phyloP scores from a whole-genome alignment of 2,888 invertebrate species.

The Tenthredo scrophulariae region DNA sequence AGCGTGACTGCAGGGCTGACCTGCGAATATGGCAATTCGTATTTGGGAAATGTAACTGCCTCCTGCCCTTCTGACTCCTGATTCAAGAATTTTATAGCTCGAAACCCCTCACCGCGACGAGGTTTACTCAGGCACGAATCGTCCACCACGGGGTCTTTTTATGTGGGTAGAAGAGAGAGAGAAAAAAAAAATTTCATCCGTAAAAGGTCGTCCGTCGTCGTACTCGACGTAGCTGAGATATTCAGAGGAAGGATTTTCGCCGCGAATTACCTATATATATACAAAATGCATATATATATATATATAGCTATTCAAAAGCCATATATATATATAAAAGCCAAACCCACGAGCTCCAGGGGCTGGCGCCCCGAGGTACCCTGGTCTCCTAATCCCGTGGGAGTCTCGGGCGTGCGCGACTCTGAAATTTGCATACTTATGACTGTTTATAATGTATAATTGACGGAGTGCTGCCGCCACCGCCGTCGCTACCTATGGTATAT shows the following conservation, averaged over 20 bases:
- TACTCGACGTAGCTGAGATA: background rate
- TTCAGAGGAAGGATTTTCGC: constrained; percentile 11
- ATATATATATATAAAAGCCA: background rate
- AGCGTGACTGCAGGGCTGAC: background rate
- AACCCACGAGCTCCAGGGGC: constrained; percentile 4
- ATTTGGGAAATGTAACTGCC: background rate
- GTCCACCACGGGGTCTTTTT: background rate
- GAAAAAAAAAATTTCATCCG: background rate
- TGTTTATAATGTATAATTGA: constrained; percentile 73
- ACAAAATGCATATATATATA: background rate
- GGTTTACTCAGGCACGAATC: background rate
- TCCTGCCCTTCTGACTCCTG: background rate
- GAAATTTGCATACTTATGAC: constrained; percentile 70
- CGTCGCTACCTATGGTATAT: background rate
- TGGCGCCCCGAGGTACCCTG: constrained; percentile 10
- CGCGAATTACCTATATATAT: background rate
- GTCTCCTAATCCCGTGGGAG: constrained; percentile 47
- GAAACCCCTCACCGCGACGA: background rate
- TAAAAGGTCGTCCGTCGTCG: background rate
- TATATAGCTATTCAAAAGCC: background rate
- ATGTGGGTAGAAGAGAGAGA: background rate
- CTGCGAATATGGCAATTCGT: constrained; percentile 28
- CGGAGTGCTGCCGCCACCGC: constrained; percentile 63
- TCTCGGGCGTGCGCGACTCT: constrained; percentile 40
- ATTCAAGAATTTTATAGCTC: constrained; percentile 1